Conservation (phyloP, 2,113 vertebrate species). For the Cyrtonyx montezumae region DNA sequence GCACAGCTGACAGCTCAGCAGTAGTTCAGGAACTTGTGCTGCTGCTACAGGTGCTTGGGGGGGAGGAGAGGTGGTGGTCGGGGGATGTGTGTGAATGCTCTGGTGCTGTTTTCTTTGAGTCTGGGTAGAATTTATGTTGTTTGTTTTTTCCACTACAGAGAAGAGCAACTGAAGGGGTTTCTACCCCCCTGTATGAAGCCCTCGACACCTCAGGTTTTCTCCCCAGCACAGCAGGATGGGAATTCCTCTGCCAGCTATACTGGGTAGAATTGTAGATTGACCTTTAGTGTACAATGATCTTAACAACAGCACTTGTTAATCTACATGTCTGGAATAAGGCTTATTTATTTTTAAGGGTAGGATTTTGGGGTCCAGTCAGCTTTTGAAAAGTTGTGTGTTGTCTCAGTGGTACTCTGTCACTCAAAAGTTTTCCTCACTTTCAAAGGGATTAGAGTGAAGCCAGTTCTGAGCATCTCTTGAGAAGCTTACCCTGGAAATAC, state of each 20-base stretch:
- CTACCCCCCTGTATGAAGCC: not conserved
- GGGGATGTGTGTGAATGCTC: not conserved
- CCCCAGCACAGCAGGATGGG: not conserved
- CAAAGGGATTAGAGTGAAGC: not conserved
- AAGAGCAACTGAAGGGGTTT: not conserved
- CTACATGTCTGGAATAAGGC: not conserved
- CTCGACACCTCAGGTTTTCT: not conserved
- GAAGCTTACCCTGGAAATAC: not conserved
- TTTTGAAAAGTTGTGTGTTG: not conserved
- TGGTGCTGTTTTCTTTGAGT: not conserved
- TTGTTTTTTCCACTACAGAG: not conserved
- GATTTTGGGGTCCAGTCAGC: not conserved
- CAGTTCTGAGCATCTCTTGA: not conserved
- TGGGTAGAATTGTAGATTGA: not conserved
- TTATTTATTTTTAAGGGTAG: not conserved
- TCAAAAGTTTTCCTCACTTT: not conserved
- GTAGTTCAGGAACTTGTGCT: not conserved
- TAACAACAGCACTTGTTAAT: not conserved
- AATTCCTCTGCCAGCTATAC: not conserved
- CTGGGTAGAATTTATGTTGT: not conserved
- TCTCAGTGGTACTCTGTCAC: not conserved
- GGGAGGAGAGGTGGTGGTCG: fast-evolving
- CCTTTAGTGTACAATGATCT: not conserved
- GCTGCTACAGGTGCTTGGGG: slow-evolving; percentile 33
- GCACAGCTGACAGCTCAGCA: slow-evolving; percentile 44